These are phyloP conservation scores for Hydropotes inermis DNA, from an alignment of 2,113 vertebrate genomes.

Conservation along the genomic window DNA sequence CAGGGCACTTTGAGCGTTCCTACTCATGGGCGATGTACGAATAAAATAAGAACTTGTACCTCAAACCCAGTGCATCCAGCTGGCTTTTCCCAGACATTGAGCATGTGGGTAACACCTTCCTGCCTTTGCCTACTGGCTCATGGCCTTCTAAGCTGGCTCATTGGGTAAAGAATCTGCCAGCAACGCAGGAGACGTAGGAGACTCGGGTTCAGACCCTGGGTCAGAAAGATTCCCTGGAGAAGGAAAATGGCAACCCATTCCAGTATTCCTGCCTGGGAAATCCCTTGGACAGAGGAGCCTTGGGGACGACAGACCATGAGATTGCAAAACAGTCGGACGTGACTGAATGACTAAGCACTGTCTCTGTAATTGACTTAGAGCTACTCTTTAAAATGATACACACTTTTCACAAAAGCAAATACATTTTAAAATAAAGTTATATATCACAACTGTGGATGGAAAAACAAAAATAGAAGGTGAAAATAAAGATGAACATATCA, in stretches of 20 bases:
- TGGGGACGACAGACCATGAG: neutral
- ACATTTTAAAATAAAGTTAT: neutral
- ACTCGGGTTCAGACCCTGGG: neutral
- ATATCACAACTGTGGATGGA: neutral
- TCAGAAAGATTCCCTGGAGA: neutral
- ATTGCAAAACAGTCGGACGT: neutral
- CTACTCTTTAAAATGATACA: neutral
- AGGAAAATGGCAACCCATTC: neutral
- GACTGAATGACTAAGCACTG: neutral
- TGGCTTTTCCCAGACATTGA: neutral
- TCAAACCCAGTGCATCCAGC: neutral
- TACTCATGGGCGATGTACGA: rapidly evolving
- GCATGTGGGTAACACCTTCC: rapidly evolving
- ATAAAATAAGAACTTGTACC: neutral
- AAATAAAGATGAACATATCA: neutral
- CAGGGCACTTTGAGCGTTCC: rapidly evolving
- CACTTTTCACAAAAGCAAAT: neutral
- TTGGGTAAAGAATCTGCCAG: neutral
- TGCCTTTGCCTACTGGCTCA: rapidly evolving
- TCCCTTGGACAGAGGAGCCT: neutral
- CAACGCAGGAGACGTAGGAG: neutral
- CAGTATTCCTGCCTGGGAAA: neutral
- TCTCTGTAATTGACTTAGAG: neutral
- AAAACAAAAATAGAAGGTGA: neutral
- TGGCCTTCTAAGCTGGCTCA: neutral